A percentile compares a stretch with the other conserved stretches of the same genome.
Conservation (phyloP, 1,140 invertebrate genomes). For the Drosophila varians region DNA sequence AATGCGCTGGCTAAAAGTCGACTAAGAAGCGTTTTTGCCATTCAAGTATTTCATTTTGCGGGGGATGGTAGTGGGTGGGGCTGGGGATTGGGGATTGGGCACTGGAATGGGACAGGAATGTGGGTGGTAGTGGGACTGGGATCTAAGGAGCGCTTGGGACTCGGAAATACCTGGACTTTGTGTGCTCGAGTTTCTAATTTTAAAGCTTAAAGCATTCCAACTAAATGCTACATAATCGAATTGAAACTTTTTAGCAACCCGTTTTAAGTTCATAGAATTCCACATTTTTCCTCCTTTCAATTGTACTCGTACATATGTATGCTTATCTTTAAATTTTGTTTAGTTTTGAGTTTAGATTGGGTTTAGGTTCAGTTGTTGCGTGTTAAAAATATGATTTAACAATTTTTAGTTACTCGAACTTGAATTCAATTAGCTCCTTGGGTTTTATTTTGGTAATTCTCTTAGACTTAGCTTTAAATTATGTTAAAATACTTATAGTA, state of each 20-base stretch:
- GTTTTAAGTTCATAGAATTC: constrained; percentile 33
- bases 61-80: constrained; percentile 9
- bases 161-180: constrained; percentile 36
- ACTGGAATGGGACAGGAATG: not conserved
- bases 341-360: constrained; percentile 32
- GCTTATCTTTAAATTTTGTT: constrained; percentile 22
- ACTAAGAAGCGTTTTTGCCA: constrained; percentile 59
- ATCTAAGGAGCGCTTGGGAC: not conserved
- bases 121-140: not conserved
- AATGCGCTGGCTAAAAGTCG: constrained; percentile 60
- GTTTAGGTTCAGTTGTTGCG: constrained; percentile 18
- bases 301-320: constrained; percentile 60
- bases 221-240: constrained; percentile 71
- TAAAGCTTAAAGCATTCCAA: constrained; percentile 67
- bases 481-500: constrained; percentile 76
- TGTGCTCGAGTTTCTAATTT: constrained; percentile 47
- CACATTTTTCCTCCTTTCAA: constrained; percentile 45
- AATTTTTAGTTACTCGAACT: constrained; percentile 39
- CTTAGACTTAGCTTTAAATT: constrained; percentile 63
- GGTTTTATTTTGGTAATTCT: constrained; percentile 36
- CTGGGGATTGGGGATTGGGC: not conserved
- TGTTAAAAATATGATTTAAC: constrained; percentile 31
- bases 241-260: constrained; percentile 45
- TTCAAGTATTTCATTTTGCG: not conserved
- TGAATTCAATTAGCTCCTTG: constrained; percentile 38